These are phyloP conservation scores for Lasioglossum baleicum DNA, from an alignment of 1,140 invertebrate genomes.

Conservation along the genomic window DNA sequence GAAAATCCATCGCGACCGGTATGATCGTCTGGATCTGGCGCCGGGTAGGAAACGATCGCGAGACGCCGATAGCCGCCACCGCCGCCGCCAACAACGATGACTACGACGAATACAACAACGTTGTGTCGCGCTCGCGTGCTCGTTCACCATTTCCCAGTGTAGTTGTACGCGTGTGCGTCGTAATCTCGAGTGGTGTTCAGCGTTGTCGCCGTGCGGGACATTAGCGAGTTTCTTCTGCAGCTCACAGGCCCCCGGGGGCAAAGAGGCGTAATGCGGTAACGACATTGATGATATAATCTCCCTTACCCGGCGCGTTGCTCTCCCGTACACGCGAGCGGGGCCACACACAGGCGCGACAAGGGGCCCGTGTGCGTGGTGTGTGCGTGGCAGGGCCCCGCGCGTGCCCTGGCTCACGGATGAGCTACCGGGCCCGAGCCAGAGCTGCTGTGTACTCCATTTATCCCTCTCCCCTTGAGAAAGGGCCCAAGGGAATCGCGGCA, in stretches of 20 bases:
- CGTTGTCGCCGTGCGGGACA: constrained; percentile 56
- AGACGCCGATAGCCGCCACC: constrained; percentile 26
- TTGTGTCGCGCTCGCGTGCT: too few relatives aligned
- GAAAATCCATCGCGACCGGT: constrained; percentile 28
- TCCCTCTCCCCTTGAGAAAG: constrained; percentile 41
- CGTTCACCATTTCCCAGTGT: too few relatives aligned
- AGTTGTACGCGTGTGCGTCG: not conserved
- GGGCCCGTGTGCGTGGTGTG: not conserved
- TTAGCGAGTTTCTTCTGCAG: constrained; percentile 56
- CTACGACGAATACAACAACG: too few relatives aligned
- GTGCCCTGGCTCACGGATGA: constrained; percentile 66
- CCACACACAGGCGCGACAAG: not conserved
- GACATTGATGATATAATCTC: constrained; percentile 76
- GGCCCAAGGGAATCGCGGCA: constrained; percentile 50
- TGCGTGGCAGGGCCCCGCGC: constrained; percentile 56
- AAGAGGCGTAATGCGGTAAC: constrained; percentile 73
- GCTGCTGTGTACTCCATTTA: constrained; percentile 53
- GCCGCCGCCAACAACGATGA: too few relatives aligned
- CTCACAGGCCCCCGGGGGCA: constrained; percentile 38
- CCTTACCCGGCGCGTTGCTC: constrained; percentile 54
- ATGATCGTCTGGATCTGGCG: constrained; percentile 26
- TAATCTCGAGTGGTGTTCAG: constrained; percentile 30
- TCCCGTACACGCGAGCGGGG: constrained; percentile 15
- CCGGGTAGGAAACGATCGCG: constrained; percentile 28
- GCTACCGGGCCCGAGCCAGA: constrained; percentile 47